Percentiles rank a stretch among this genome's conserved stretches.
These are phyloP conservation scores for Macropodus opercularis DNA, from an alignment of 2,797 vertebrate species.

Conservation along the genomic window DNA sequence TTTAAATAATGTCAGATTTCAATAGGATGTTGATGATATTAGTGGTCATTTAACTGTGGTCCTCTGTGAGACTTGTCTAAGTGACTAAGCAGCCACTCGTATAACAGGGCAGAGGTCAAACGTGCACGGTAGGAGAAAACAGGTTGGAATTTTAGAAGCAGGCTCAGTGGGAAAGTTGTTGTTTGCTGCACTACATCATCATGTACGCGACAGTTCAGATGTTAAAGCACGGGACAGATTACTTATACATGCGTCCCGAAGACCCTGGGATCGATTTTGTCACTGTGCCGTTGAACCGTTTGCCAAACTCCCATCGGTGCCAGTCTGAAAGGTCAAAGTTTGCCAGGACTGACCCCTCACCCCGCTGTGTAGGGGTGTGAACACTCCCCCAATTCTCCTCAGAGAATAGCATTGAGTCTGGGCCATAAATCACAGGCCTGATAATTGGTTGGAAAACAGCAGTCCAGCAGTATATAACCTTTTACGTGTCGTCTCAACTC, in stretches of 20 bases:
- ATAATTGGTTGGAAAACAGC: constrained; percentile 99
- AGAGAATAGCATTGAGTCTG: constrained; percentile 90
- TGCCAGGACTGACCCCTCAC: constrained; percentile 67
- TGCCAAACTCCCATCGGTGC: constrained; percentile 33
- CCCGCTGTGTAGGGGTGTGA: constrained; percentile 65
- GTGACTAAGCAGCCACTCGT: too few species aligned
- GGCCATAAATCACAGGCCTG: constrained; percentile 96
- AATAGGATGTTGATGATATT: too few species aligned
- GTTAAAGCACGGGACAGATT: constrained; percentile 30
- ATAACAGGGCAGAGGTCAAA: not conserved
- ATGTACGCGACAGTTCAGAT: constrained; percentile 16
- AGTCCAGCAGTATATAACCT: constrained; percentile 99
- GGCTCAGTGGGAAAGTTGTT: not conserved
- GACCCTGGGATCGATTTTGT: constrained; percentile 41
- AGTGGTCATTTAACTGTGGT: not conserved
- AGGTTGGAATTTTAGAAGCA: not conserved
- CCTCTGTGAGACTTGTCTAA: too few species aligned
- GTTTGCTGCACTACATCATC: not conserved
- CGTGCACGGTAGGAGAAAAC: not conserved
- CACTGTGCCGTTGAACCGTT: constrained; percentile 37
- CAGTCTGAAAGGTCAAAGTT: constrained; percentile 72
- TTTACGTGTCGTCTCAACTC: constrained; percentile 99
- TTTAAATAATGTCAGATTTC: too few species aligned
- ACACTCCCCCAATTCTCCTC: constrained; percentile 77
- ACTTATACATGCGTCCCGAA: constrained; percentile 46